These are phyloP conservation scores for Laticauda laticaudata DNA, from an alignment of 2,113 vertebrate species.

Conservation along the genomic window DNA sequence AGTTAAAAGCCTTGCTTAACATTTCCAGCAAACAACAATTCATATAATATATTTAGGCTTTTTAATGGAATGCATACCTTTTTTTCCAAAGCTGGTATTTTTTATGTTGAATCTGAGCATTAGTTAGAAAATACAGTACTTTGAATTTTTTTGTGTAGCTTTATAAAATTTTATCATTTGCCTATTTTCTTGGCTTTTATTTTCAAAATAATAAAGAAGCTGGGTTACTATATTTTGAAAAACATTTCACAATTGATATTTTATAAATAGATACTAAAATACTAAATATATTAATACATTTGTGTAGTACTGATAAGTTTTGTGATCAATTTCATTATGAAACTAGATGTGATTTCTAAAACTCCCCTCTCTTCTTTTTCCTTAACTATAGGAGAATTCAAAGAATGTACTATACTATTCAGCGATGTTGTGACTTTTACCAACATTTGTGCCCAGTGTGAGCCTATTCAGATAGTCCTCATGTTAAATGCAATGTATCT, in stretches of 20 bases:
- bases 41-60: neutral
- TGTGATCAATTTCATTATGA: rapidly evolving
- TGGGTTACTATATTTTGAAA: neutral
- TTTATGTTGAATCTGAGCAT: neutral
- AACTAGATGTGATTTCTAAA: neutral
- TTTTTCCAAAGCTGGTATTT: neutral
- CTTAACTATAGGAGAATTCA: constrained; percentile 70
- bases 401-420: constrained; percentile 78
- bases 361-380: neutral
- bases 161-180: neutral
- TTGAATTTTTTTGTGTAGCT: neutral
- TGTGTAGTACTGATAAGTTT: neutral
- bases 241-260: neutral
- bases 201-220: neutral
- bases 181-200: neutral
- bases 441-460: constrained; percentile 75
- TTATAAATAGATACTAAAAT: neutral
- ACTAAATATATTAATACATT: neutral
- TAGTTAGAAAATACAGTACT: neutral
- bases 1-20: neutral
- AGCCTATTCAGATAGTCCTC: constrained; percentile 78
- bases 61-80: neutral
- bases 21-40: neutral
- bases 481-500: constrained; percentile 81
- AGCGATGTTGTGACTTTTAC: constrained; percentile 80